Evolutionary conservation across 2,113 vertebrate genomes (phyloP).

Genomic region (Salvelinus alpinus): DNA sequence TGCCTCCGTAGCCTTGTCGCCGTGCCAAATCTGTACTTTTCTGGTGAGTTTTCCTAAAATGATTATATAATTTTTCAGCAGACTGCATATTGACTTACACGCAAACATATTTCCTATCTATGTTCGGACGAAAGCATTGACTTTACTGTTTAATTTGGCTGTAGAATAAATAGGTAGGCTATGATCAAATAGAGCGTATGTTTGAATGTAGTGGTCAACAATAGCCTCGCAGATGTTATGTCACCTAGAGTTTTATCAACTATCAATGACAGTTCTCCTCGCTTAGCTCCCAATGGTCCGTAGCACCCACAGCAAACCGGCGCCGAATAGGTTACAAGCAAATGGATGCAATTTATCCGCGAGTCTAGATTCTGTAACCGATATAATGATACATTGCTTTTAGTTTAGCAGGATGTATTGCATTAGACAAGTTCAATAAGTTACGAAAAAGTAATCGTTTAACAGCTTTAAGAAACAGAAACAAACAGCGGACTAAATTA

Average conservation of each 20-base stretch:
- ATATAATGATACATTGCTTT: too few relatives aligned
- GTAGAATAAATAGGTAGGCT: background rate
- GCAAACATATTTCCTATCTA: background rate
- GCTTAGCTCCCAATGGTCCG: too few relatives aligned
- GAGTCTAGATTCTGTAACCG: too few relatives aligned
- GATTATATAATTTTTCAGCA: background rate
- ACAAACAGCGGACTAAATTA: too few relatives aligned
- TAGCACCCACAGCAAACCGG: too few relatives aligned
- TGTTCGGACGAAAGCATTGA: background rate
- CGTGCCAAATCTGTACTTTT: conserved; percentile 53
- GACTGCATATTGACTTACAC: background rate
- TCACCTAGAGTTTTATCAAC: too few relatives aligned
- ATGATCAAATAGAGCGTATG: background rate
- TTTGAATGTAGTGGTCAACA: background rate
- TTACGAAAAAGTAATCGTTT: too few relatives aligned
- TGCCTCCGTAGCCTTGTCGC: conserved; percentile 72
- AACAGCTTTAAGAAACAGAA: too few relatives aligned
- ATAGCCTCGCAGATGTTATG: background rate
- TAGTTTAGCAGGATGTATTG: too few relatives aligned
- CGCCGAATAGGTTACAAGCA: too few relatives aligned
- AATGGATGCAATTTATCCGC: too few relatives aligned
- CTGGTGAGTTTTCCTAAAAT: conserved; percentile 62
- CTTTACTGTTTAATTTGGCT: background rate
- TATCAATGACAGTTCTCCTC: background rate
- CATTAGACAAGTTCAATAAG: too few relatives aligned